Evolutionary conservation across 1,140 invertebrate species (phyloP), one percentile per base, ranked within the genome.

Genomic region (roundworm (Caenorhabditis elegans)): DNA sequence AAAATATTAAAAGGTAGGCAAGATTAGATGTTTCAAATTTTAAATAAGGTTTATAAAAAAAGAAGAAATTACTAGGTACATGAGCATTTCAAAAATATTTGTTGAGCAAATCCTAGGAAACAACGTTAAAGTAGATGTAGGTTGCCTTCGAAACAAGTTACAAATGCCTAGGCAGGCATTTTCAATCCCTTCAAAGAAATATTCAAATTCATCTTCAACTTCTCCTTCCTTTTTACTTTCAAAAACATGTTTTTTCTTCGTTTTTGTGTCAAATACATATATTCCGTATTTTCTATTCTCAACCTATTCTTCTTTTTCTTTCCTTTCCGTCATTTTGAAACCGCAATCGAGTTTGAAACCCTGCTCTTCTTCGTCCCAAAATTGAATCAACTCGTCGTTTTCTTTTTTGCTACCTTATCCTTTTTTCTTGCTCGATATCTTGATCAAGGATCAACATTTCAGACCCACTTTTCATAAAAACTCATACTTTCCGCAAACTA

Each of bases 281-380:
- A n/a, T n/a, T n/a, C n/a, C n/a, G n/a, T n/a, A n/a, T n/a, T n/a
- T n/a, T n/a, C n/a, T n/a, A n/a, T n/a, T 51, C 17, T 51, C 22
- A 8, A 51, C 22, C 49, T 22, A 4, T 5, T 53, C 5, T 26
- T 53, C 26, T 26, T 60, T 22, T 22, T 36, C 24, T 22, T 22
- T 19, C 31, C 28, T 13, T 39, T 70, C 6, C 19, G 34, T 39
- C 34, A 70, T 70, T 70, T 43, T 43, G 8, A 26, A 65, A 70
- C 36, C 31, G 34, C 36, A 70, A 70, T 70, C 34, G 60, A 70
- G 34, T 70, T 70, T 70, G 60, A 39, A 70, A 70, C 60, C 34
- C 60, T 28, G 11, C 19, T 15, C 8, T n/a, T 60, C 19, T 28
- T 70, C 60, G n/a, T 43, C 34, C n/a, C 34, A 70, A 39, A 70